These are phyloP conservation scores for Channallabes apus DNA, from an alignment of 2,797 vertebrate species.

Conservation along the genomic window DNA sequence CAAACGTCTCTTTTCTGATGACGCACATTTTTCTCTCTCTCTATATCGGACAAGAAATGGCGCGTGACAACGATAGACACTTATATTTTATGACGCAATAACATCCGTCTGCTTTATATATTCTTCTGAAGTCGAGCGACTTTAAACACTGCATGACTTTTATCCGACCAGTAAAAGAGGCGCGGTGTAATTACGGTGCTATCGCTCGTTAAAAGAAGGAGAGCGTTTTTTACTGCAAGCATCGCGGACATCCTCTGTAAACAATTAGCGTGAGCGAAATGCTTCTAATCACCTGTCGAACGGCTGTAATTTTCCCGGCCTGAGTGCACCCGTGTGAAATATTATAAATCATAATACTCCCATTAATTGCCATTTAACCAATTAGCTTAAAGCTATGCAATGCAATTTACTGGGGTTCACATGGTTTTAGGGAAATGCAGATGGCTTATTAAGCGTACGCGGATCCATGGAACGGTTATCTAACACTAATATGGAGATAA, in stretches of 20 bases:
- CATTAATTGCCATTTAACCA: slow-evolving; percentile 41
- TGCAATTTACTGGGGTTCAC: slow-evolving; percentile 21
- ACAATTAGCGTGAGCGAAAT: slow-evolving; percentile 23
- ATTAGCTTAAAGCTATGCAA: slow-evolving; percentile 30
- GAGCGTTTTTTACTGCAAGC: slow-evolving; percentile 11
- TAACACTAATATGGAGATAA: slow-evolving; percentile 28
- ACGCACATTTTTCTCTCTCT: not conserved
- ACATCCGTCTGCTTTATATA: not conserved
- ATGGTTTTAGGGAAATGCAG: slow-evolving; percentile 31
- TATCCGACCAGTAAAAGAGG: not conserved
- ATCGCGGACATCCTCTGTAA: slow-evolving; percentile 23
- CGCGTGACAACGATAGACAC: not conserved
- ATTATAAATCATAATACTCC: slow-evolving; percentile 41
- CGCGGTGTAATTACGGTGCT: not conserved
- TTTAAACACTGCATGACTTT: slow-evolving; percentile 6
- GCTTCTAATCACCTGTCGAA: slow-evolving; percentile 41
- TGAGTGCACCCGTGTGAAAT: slow-evolving; percentile 39
- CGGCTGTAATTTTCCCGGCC: slow-evolving; percentile 32
- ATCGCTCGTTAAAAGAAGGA: slow-evolving; percentile 13
- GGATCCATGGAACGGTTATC: slow-evolving; percentile 17
- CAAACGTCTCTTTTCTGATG: no score
- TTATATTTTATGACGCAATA: not conserved
- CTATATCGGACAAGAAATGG: not conserved
- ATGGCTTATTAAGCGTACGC: slow-evolving; percentile 27
- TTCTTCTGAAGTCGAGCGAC: not conserved